These are phyloP conservation scores for Sciurus carolinensis DNA, from an alignment of 2,797 vertebrate genomes.

Conservation along the genomic window DNA sequence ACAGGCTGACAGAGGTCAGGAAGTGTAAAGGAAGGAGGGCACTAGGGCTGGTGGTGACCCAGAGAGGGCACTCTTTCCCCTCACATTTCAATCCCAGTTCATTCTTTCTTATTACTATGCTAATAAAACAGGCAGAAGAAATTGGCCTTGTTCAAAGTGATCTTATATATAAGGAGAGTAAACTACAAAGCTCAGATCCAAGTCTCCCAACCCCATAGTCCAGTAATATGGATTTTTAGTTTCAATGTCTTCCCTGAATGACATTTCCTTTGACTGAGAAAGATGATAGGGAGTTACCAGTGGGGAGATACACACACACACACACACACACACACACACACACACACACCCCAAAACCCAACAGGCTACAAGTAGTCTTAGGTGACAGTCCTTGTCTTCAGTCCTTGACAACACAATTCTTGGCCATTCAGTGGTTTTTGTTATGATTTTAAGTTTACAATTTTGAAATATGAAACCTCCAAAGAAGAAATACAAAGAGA, in stretches of 20 bases:
- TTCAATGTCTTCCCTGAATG: not conserved
- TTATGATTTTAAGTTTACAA: slow-evolving; percentile 11
- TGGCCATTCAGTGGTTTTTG: not conserved
- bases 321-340: not conserved
- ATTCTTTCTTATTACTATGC: not conserved
- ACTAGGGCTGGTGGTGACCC: not conserved
- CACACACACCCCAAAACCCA: not conserved
- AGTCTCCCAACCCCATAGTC: not conserved
- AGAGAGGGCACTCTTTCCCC: not conserved
- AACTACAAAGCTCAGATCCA: not conserved
- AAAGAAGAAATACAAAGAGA: not conserved
- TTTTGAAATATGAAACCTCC: slow-evolving; percentile 14
- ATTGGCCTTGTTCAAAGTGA: not conserved
- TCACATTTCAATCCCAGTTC: not conserved
- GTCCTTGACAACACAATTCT: not conserved
- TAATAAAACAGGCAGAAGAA: not conserved
- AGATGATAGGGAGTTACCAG: not conserved
- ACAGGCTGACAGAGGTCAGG: not conserved
- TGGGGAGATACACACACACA: not conserved
- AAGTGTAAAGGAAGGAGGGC: not conserved
- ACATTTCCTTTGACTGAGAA: slow-evolving; percentile 20
- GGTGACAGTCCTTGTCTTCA: not conserved
- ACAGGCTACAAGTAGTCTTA: not conserved
- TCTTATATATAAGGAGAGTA: not conserved
- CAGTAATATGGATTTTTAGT: not conserved